Evolutionary conservation across 2,113 vertebrate genomes (phyloP).

Genomic region (Nipponia nippon): DNA sequence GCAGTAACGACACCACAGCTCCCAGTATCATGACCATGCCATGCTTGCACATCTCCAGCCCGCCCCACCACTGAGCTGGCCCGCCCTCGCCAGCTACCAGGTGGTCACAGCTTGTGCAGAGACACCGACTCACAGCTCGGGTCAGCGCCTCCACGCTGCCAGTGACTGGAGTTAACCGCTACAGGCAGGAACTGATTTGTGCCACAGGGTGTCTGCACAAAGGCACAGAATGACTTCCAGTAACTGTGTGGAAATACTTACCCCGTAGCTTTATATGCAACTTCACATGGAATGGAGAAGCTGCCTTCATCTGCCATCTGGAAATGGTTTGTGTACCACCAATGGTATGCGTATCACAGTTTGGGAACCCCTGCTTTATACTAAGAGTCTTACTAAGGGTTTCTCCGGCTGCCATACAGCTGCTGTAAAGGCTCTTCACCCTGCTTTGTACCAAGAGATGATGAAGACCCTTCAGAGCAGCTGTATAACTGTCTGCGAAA

Average conservation of each 20-base stretch:
- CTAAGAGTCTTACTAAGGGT: not conserved
- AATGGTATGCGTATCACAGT: not conserved
- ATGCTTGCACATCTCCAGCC: not conserved
- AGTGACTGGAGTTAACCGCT: not conserved
- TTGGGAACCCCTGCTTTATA: not conserved
- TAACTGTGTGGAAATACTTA: not conserved
- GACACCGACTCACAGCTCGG: not conserved
- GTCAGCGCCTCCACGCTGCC: not conserved
- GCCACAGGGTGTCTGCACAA: not conserved
- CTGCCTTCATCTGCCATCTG: conserved; percentile 9
- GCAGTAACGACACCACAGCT: not conserved
- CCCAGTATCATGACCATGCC: not conserved
- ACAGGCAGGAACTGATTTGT: not conserved
- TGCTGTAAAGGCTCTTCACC: not conserved
- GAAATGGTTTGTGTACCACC: not conserved
- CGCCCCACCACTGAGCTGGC: not conserved
- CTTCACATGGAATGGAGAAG: not conserved
- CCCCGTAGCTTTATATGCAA: not conserved
- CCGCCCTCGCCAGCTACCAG: not conserved
- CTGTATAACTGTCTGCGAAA: not conserved
- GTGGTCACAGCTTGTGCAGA: not conserved
- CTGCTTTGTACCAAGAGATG: not conserved
- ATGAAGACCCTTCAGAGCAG: not conserved
- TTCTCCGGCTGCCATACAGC: not conserved
- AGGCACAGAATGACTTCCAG: not conserved